Base-by-base conservation (phyloP, 2,797 vertebrate species). In the Lateolabrax maculatus region DNA sequence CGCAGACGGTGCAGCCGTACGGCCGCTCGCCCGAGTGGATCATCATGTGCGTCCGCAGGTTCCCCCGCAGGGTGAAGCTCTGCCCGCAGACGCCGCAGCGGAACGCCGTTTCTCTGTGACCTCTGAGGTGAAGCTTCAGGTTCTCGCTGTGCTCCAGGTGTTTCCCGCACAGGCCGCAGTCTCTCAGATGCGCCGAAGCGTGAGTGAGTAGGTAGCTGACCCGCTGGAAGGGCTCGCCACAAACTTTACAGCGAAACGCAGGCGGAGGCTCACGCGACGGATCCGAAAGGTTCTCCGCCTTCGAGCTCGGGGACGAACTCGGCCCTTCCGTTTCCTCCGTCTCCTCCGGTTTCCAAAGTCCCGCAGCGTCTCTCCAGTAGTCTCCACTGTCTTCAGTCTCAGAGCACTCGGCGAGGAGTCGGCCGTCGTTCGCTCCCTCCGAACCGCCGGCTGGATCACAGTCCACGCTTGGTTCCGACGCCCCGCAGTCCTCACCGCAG, bases 1-100 rank as follows among this genome's bases (percentile, higher is more conserved):
- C 55, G 31, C 90, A 91, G 36, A 85, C 11, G 8, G 41, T 66
- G 80, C 90, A 91, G 66, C 60, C 25, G 51, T 57, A 75, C 0
- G 87, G 90, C 9, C 77, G 61, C 81, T 89, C 87, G 0, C 90
- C 90, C 0, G 87, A 80, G 77, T 91, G 89, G 83, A 87, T 84
- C 58, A 75, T 71, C 84, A 83, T 81, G 83, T 91, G 87, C 2
- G 61, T 79, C 44, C 70, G 15, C 39, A 90, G 81, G 79, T 90
- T 87, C 7, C 83, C 76, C 9, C 73, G 74, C 72, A 79, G 84
- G 0, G 81, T 85, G 82, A 86, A 88, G 21, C 31, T 77, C 71
- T 86, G 81, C 0, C 83, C 79, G 29, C 88, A 89, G 51, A 89
- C 29, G 44, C 29, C 0, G 78, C 88, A 90, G 72, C 44, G 5